Base-by-base conservation (phyloP, 2,797 vertebrate genomes). In the Labeo calbasu region DNA sequence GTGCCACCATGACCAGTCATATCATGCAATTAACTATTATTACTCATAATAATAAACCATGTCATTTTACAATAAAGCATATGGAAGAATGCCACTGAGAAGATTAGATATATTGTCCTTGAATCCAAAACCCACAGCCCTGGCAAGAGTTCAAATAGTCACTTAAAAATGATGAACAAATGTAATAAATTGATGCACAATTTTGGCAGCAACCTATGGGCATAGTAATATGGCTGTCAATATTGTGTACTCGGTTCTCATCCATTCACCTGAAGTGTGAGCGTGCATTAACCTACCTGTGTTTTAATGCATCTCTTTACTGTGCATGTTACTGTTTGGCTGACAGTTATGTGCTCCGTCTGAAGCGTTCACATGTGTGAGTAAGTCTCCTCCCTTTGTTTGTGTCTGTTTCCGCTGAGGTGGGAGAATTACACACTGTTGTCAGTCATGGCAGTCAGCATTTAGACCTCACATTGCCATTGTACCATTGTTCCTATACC, bases 401-500 rank as follows among this genome's bases (percentile, higher is more conserved):
- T 75, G 43, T 61, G 21, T 73, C 19, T 23, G 28, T 40, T 77
- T 68, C 61, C 66, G 71, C 32, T 83, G 36, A 55, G 72, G 36
- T 43, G 32, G n/a, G 72, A 77, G 72, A 76, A 83, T 55, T 46
- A 50, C 72, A 76, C 59, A 46, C 32, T 65, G 57, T 82, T 75
- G 48, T 76, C 19, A 72, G 55, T 51, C 9, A 32, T 36, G 43
- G 21, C 81, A 53, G 71, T 66, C 71, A 65, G 25, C 48, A 12
- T 68, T 55, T 28, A 57, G 23, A 59, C 65, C 65, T 50, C 75
- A 28, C 25, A 71, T 70, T 72, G 19, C 55, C 76, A 55, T 40
- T 75, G 25, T 40, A 53, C 81, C 10, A 61, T 79, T 84, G 76
- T 84, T 84, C 55, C 55, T 43, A 63, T 79, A 48, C 76, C 21